These are phyloP conservation scores for Phymastichus coffea DNA, from an alignment of 1,140 invertebrate species.

Conservation along the genomic window DNA sequence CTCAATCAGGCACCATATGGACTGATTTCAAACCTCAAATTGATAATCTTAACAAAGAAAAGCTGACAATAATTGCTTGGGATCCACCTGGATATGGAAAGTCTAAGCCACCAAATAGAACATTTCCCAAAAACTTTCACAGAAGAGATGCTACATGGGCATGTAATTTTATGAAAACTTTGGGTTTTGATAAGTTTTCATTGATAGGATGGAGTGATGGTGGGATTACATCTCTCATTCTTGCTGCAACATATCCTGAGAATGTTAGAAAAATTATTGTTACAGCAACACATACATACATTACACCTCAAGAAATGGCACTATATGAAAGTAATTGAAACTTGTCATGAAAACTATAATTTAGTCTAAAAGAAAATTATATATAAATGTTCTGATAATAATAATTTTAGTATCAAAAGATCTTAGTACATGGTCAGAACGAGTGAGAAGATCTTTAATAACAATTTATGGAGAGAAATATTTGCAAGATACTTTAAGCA, in stretches of 20 bases:
- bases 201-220: constrained; percentile 88
- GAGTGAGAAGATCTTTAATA: constrained; percentile 72
- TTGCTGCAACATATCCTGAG: constrained; percentile 69
- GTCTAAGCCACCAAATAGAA: constrained; percentile 73
- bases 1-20: no score
- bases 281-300: constrained; percentile 76
- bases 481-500: constrained; percentile 68
- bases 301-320: constrained; percentile 68
- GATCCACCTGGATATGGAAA: constrained; percentile 85
- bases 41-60: background rate
- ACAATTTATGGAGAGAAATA: constrained; percentile 74
- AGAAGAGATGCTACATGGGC: constrained; percentile 73
- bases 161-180: constrained; percentile 68
- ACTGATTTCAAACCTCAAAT: background rate
- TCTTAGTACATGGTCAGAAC: constrained; percentile 76
- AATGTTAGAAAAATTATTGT: constrained; percentile 72
- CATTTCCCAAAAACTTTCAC: constrained; percentile 72
- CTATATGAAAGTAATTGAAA: constrained; percentile 58
- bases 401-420: constrained; percentile 58
- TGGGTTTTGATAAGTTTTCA: constrained; percentile 70
- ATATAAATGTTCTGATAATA: no score
- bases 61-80: constrained; percentile 59
- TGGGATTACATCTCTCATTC: constrained; percentile 73
- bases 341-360: background rate
- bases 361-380: background rate